Evolutionary conservation across 92 coral and sea anemone species (phyloP).

Genomic region (Chrysogorgia sp.): DNA sequence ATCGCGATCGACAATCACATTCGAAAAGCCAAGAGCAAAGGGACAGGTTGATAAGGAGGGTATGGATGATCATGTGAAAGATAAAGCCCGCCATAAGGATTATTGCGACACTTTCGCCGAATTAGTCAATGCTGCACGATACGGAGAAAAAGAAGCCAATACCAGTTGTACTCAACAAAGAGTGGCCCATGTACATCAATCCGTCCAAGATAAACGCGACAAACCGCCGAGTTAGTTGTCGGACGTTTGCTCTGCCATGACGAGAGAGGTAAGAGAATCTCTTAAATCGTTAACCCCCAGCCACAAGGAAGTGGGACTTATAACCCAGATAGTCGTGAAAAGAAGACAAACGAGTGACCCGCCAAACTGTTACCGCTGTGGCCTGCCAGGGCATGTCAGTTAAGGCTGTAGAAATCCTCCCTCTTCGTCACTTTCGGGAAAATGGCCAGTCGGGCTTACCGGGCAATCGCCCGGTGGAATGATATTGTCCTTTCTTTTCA

Average conservation of each 20-base stretch:
- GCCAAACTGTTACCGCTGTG: conserved; percentile 55
- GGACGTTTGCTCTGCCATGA: conserved; percentile 41
- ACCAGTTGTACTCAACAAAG: background rate
- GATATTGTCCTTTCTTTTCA: too few species aligned
- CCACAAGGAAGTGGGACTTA: background rate
- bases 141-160: conserved; percentile 24
- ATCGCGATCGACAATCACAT: conserved; percentile 33
- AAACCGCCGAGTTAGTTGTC: conserved; percentile 37
- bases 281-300: background rate
- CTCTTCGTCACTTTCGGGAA: background rate
- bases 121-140: conserved; percentile 34
- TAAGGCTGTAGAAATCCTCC: conserved; percentile 55
- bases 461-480: too few species aligned
- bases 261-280: conserved; percentile 21
- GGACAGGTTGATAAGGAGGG: conserved; percentile 52
- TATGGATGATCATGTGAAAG: conserved; percentile 30
- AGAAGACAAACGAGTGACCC: background rate
- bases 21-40: conserved; percentile 42
- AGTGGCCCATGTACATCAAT: background rate
- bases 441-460: background rate
- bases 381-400: conserved; percentile 52
- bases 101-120: conserved; percentile 13
- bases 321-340: background rate
- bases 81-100: conserved; percentile 31
- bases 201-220: background rate